Evolutionary conservation across 1,140 invertebrate species (phyloP).

Genomic region (Adelges cooleyi): DNA sequence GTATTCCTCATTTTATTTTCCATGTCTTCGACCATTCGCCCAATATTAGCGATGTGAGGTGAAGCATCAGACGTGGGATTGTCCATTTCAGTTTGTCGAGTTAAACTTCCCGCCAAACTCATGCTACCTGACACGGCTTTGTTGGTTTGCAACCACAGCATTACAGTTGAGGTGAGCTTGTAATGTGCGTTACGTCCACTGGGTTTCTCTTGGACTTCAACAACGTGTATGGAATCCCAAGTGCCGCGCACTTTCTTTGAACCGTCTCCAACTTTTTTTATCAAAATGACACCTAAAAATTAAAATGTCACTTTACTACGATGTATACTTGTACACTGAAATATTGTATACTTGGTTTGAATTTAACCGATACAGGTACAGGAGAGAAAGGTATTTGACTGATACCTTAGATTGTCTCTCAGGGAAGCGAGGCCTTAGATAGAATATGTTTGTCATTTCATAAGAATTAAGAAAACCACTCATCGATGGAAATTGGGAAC

Average conservation of each 20-base stretch:
- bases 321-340: too few relatives aligned
- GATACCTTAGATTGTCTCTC: too few relatives aligned
- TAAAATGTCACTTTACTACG: too few relatives aligned
- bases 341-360: too few relatives aligned
- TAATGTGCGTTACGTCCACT: conserved; percentile 91
- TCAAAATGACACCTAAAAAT: conserved; percentile 79
- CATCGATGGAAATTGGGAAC: too few relatives aligned
- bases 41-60: conserved; percentile 97
- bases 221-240: conserved; percentile 99
- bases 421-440: too few relatives aligned
- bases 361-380: too few relatives aligned
- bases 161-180: conserved; percentile 96
- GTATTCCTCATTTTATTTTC: conserved; percentile 99
- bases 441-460: too few relatives aligned
- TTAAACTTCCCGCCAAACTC: conserved; percentile 96
- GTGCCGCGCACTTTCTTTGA: conserved; percentile 95
- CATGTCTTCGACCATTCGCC: conserved; percentile 93
- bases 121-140: conserved; percentile 93
- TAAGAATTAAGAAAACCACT: too few relatives aligned
- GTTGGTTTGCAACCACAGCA: conserved; percentile 98
- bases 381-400: too few relatives aligned
- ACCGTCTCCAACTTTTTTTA: conserved; percentile 97
- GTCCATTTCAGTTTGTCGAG: conserved; percentile 90
- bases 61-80: conserved; percentile 75
- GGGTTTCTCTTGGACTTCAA: conserved; percentile 94